These are phyloP conservation scores for Daubentonia madagascariensis DNA, from an alignment of 2,113 vertebrate species.

Conservation along the genomic window DNA sequence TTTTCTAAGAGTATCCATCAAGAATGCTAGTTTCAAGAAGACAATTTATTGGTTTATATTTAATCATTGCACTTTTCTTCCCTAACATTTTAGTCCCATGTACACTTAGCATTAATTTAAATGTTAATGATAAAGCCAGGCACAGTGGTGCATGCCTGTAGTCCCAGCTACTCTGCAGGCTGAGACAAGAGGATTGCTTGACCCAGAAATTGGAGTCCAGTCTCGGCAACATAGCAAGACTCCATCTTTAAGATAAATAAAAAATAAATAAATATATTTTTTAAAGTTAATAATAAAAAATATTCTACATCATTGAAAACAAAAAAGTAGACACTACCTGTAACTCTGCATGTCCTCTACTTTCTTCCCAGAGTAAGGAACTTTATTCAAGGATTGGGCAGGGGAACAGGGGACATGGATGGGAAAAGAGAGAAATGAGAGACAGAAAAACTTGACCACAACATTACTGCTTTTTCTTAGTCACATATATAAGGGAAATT, in stretches of 20 bases:
- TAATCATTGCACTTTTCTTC: background rate
- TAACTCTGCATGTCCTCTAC: background rate
- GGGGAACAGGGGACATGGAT: background rate
- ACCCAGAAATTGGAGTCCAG: too few relatives aligned
- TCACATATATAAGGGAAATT: background rate
- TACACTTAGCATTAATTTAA: slow-evolving; percentile 22
- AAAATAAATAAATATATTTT: background rate
- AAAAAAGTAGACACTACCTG: background rate
- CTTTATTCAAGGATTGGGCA: background rate
- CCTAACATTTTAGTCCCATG: background rate
- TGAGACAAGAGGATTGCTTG: too few relatives aligned
- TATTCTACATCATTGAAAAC: background rate
- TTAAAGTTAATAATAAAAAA: background rate
- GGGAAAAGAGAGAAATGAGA: background rate
- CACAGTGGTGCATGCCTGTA: too few relatives aligned
- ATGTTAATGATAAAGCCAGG: background rate
- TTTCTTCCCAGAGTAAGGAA: background rate
- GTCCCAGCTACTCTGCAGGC: too few relatives aligned
- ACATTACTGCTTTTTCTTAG: background rate
- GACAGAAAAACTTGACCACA: background rate
- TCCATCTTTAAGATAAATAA: background rate
- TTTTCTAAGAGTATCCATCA: background rate
- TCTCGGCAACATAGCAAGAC: too few relatives aligned
- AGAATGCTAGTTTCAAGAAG: background rate
- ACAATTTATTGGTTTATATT: background rate